Evolutionary conservation across 1,140 invertebrate species (phyloP).

Genomic region (Parasteatoda tepidariorum): DNA sequence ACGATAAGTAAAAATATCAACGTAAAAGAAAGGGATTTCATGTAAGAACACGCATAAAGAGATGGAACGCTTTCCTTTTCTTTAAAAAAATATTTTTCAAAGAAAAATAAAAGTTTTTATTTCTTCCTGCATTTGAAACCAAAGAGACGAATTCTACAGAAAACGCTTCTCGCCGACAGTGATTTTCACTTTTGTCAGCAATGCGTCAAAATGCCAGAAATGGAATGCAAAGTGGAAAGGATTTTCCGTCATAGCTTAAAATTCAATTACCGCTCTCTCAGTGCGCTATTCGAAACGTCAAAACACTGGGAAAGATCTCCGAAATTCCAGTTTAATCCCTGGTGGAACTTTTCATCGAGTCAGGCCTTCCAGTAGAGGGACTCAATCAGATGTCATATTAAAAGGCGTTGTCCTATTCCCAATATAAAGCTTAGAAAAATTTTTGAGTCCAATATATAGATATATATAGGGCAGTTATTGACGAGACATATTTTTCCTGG

Average conservation of each 20-base stretch:
- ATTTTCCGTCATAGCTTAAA: not conserved
- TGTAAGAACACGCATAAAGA: too few species aligned
- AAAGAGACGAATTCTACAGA: not conserved
- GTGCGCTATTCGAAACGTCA: not conserved
- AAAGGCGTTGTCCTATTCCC: not conserved
- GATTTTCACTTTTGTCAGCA: conserved; percentile 10
- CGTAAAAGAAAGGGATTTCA: too few species aligned
- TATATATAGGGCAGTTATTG: too few species aligned
- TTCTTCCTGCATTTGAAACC: too few species aligned
- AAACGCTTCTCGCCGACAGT: not conserved
- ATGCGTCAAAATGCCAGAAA: conserved; percentile 28
- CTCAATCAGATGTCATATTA: conserved; percentile 37
- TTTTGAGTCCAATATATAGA: not conserved
- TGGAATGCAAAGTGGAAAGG: not conserved
- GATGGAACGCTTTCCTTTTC: too few species aligned
- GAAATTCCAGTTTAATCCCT: not conserved
- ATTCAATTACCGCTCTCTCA: not conserved
- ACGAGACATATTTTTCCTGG: not conserved
- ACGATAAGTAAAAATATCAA: too few species aligned
- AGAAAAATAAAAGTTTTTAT: too few species aligned
- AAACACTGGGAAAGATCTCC: not conserved
- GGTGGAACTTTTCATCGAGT: not conserved
- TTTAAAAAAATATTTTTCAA: too few species aligned
- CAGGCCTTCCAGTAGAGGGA: not conserved
- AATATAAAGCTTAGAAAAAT: conserved; percentile 15